These are phyloP conservation scores for Thereva nobilitata DNA, from an alignment of 2,888 invertebrate genomes.

Conservation along the genomic window DNA sequence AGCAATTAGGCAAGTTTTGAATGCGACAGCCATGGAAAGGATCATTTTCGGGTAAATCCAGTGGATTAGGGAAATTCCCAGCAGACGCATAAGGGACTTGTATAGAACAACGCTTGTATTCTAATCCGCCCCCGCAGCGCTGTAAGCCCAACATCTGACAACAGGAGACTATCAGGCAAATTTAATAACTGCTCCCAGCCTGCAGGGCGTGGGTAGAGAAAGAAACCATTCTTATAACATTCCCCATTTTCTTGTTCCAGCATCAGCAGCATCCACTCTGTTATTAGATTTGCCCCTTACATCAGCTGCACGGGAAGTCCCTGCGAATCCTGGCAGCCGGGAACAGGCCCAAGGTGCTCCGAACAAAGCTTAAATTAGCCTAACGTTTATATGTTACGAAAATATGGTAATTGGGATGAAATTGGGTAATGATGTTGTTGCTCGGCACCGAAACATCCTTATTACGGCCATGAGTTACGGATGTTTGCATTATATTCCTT, in stretches of 20 bases:
- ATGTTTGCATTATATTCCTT: too few relatives aligned
- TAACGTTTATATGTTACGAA: slow-evolving; percentile 36
- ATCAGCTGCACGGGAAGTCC: slow-evolving; percentile 5
- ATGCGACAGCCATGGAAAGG: too few relatives aligned
- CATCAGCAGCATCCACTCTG: too few relatives aligned
- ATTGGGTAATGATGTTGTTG: slow-evolving; percentile 38
- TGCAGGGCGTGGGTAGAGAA: background rate
- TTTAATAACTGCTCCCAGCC: slow-evolving; percentile 17
- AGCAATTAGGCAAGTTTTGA: too few relatives aligned
- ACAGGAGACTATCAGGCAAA: slow-evolving; percentile 1
- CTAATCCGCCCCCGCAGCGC: too few relatives aligned
- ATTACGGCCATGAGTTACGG: slow-evolving; percentile 1
- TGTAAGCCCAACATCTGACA: background rate
- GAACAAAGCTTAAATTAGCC: slow-evolving; percentile 1
- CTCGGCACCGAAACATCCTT: slow-evolving; percentile 15
- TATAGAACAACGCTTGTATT: too few relatives aligned
- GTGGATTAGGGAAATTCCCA: too few relatives aligned
- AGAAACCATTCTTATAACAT: background rate
- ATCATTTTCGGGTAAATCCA: too few relatives aligned
- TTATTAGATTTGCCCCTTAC: slow-evolving; percentile 16
- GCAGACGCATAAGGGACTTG: too few relatives aligned
- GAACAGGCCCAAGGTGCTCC: slow-evolving; percentile 1
- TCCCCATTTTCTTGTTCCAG: background rate
- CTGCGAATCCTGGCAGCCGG: background rate
- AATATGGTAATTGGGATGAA: slow-evolving; percentile 40